Evolutionary conservation across 2,888 invertebrate species (phyloP).

Genomic region (Zygothrica quintamaculata): DNA sequence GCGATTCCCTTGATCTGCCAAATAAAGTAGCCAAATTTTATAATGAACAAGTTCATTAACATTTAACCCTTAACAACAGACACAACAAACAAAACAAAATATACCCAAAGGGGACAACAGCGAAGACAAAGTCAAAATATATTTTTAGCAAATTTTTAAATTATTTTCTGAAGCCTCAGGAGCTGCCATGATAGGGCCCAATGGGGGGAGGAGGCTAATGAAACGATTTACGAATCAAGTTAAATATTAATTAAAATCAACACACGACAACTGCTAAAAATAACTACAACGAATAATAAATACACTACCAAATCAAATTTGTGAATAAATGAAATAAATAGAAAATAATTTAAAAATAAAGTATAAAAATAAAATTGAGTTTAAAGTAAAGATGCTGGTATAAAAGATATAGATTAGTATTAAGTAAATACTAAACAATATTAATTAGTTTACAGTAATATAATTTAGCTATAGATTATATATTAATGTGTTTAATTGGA

Average conservation of each 20-base stretch:
- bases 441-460: too few species aligned
- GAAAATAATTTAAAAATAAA: background rate
- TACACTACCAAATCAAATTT: conserved; percentile 6
- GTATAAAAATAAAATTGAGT: conserved; percentile 1
- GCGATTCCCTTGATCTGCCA: conserved; percentile 36
- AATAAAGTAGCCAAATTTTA: conserved; percentile 80
- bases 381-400: too few species aligned
- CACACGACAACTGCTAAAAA: background rate
- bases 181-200: background rate
- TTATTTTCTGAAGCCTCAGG: conserved; percentile 45
- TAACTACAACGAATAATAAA: conserved; percentile 5
- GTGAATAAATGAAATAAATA: background rate
- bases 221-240: conserved; percentile 50
- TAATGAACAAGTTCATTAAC: conserved; percentile 83
- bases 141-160: conserved; percentile 60
- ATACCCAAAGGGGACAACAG: conserved; percentile 44
- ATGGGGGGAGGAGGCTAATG: conserved; percentile 1
- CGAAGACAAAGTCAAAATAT: conserved; percentile 34
- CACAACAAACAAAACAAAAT: background rate
- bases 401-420: too few species aligned
- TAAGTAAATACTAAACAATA: too few species aligned
- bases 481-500: too few species aligned
- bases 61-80: conserved; percentile 74
- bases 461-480: too few species aligned
- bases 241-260: conserved; percentile 69